These are phyloP conservation scores for Adelphocoris suturalis DNA, from an alignment of 2,888 invertebrate genomes.

Conservation along the genomic window DNA sequence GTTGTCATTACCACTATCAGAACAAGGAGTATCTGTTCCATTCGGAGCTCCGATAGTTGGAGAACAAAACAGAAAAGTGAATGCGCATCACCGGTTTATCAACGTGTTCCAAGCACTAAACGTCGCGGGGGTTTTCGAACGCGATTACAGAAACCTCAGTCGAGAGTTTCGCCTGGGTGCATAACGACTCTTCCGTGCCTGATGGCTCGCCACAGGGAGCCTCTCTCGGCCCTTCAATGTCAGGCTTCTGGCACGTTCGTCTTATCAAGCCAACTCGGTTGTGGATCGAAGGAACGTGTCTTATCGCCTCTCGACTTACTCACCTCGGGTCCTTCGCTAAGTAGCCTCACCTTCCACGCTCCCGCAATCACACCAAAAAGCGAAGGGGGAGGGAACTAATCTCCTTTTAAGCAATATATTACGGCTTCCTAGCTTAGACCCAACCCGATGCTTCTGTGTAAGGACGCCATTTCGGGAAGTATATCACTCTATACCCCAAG, in stretches of 20 bases:
- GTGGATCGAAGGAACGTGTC: slow-evolving; percentile 53
- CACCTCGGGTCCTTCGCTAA: slow-evolving; percentile 31
- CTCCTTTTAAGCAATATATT: slow-evolving; percentile 57
- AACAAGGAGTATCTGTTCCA: neutral
- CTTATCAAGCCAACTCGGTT: slow-evolving; percentile 48
- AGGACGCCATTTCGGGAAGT: slow-evolving; percentile 30
- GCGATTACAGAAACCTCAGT: slow-evolving; percentile 29
- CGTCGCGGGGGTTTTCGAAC: neutral
- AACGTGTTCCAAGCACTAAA: slow-evolving; percentile 14
- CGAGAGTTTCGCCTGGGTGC: neutral
- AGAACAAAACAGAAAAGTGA: neutral
- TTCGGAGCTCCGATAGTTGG: neutral
- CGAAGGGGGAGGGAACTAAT: slow-evolving; percentile 38
- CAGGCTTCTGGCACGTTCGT: slow-evolving; percentile 64
- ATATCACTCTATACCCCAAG: slow-evolving; percentile 24
- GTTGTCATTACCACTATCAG: neutral
- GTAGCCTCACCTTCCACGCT: slow-evolving; percentile 23
- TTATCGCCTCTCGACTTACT: slow-evolving; percentile 57
- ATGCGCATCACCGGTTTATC: slow-evolving; percentile 7
- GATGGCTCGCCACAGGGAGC: slow-evolving; percentile 50
- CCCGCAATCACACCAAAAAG: slow-evolving; percentile 16
- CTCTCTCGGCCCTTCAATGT: slow-evolving; percentile 59
- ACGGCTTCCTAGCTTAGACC: slow-evolving; percentile 17
- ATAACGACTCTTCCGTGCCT: slow-evolving; percentile 62
- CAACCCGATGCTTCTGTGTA: neutral